Evolutionary conservation across 2,797 vertebrate genomes (phyloP), one percentile per base, ranked within the genome.

Genomic region (Protonibea diacanthus): DNA sequence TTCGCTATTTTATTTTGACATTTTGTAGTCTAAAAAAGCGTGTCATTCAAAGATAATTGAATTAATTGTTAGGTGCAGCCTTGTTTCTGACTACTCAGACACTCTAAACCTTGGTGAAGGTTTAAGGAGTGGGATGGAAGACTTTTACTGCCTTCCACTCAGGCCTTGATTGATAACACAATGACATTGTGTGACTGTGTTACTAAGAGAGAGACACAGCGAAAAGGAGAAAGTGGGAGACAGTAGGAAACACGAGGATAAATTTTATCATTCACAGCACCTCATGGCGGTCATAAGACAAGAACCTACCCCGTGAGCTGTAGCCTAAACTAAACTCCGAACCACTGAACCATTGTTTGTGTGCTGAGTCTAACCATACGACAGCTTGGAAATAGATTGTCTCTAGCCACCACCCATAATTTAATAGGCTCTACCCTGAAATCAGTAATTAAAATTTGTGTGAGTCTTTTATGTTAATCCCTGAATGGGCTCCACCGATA

Each of bases 391-490:
- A 66, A 82, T 71, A 74, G 62, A 82, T 67, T 47, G 81, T 81
- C 71, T 60, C 69, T 6, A 44, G 48, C 71, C 68, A 72, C 55
- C 57, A 82, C 69, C 78, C 76, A 82, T 88, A 67, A 86, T 91
- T 93, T 84, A 86, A 90, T 79, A 76, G 75, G 78, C 80, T 71
- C 67, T 45, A 71, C 49, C 66, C 69, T 80, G 85, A 69, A 88
- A 83, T 86, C 61, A 71, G 85, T 92, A 88, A 94, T 94, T 94
- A 89, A 91, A 93, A 93, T 91, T 86, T 89, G 84, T 75, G 78
- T 85, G 69, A 84, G 80, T 78, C 90, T 83, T 74, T 89, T 91
- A 78, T 87, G 86, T 82, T 85, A 89, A 90, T 91, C 81, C 86
- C 74, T 90, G 86, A 91, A 86, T 91, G 93, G 90, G 81, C 86